Conservation (phyloP, 2,797 vertebrate species). For the Enteromius unitaeniatus region DNA sequence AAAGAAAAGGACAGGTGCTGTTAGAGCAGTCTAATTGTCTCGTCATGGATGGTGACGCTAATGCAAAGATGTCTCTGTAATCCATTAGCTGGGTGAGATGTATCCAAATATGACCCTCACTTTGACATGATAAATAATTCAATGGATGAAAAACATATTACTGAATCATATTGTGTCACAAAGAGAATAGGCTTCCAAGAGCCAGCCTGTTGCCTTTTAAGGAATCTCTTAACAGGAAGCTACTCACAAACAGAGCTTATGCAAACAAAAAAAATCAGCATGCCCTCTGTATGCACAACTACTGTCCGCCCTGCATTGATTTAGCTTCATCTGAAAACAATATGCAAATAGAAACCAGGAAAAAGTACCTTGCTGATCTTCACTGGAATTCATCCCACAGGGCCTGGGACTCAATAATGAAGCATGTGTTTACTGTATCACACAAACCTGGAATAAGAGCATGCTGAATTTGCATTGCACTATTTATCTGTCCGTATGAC, state of each 20-base stretch:
- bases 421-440: constrained; percentile 16
- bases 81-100: constrained; percentile 38
- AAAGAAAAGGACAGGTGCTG: constrained; percentile 9
- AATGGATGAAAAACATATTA: constrained; percentile 30
- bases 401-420: not conserved
- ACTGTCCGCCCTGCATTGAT: constrained; percentile 8
- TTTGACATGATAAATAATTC: constrained; percentile 42
- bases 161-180: constrained; percentile 11
- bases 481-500: constrained; percentile 12
- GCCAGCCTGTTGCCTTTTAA: not conserved
- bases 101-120: constrained; percentile 40
- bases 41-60: constrained; percentile 2
- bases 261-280: not conserved
- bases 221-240: not conserved
- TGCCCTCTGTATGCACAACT: constrained; percentile 16
- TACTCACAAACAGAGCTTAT: not conserved
- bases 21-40: constrained; percentile 27
- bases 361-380: constrained; percentile 37
- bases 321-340: constrained; percentile 26
- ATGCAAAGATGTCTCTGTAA: constrained; percentile 32
- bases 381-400: constrained; percentile 16
- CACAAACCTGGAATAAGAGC: constrained; percentile 2
- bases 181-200: constrained; percentile 16
- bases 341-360: constrained; percentile 12
- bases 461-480: constrained; percentile 9